Percentiles rank a stretch among this genome's conserved stretches.
Conservation (phyloP, 2,113 vertebrate genomes). For the Platichthys flesus region DNA sequence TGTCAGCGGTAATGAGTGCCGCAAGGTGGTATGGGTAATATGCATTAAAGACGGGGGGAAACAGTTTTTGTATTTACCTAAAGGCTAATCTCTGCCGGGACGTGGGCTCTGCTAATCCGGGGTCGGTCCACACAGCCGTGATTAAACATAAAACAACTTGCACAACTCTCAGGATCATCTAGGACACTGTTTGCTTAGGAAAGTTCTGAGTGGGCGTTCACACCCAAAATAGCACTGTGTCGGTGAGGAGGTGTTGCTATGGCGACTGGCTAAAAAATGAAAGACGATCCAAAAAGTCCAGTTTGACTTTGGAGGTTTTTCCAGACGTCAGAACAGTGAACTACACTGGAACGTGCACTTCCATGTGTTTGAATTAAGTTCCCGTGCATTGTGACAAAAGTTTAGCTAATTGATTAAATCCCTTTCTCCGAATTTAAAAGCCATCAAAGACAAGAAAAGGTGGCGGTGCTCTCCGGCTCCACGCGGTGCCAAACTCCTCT, state of each 20-base stretch:
- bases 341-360: background rate
- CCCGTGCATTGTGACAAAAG: background rate
- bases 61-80: slow-evolving; percentile 31
- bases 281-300: background rate
- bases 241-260: slow-evolving; percentile 11
- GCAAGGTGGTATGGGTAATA: slow-evolving; percentile 65
- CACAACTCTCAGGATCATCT: slow-evolving; percentile 22
- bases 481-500: slow-evolving; percentile 25
- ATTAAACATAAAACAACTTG: slow-evolving; percentile 36
- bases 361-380: background rate
- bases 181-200: slow-evolving; percentile 20
- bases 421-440: slow-evolving; percentile 2
- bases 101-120: slow-evolving; percentile 16
- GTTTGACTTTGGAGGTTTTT: slow-evolving; percentile 8
- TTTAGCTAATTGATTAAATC: background rate
- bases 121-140: background rate
- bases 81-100: slow-evolving; percentile 35
- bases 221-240: slow-evolving; percentile 36
- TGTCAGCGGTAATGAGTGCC: slow-evolving; percentile 73
- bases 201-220: slow-evolving; percentile 13
- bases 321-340: background rate
- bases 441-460: background rate
- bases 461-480: background rate
- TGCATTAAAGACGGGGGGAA: slow-evolving; percentile 33
- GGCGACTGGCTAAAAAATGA: slow-evolving; percentile 19